Conservation (phyloP, 2,113 vertebrate species). For the Paradoxurus hermaphroditus region DNA sequence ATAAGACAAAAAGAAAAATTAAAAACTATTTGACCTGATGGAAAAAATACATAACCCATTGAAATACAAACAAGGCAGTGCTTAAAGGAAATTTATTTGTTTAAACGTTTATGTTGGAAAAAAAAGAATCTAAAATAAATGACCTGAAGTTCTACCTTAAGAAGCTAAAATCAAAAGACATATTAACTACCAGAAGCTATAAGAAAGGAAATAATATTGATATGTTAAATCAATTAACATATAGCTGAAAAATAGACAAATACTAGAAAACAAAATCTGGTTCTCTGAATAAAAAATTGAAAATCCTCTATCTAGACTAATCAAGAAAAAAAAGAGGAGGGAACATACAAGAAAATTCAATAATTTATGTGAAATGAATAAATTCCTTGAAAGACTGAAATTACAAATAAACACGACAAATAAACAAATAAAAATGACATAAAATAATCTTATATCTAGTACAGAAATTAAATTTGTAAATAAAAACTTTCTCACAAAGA, state of each 20-base stretch:
- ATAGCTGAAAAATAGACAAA: not conserved
- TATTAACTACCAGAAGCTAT: not conserved
- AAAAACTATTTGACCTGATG: not conserved
- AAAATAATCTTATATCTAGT: not conserved
- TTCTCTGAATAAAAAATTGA: not conserved
- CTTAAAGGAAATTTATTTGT: not conserved
- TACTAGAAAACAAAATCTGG: not conserved
- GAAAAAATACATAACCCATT: not conserved
- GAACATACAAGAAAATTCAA: not conserved
- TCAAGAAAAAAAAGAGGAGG: not conserved
- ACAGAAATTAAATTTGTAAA: not conserved
- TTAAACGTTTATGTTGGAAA: not conserved
- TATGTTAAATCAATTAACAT: not conserved
- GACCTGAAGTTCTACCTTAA: not conserved
- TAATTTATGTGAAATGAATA: not conserved
- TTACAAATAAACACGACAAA: too few relatives aligned
- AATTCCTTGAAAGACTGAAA: not conserved
- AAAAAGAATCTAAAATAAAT: not conserved
- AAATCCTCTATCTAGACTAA: not conserved
- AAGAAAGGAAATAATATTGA: not conserved
- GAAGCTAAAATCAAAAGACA: not conserved
- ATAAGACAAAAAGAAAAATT: not conserved
- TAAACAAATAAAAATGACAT: too few relatives aligned
- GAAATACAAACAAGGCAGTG: not conserved
- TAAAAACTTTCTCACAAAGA: not conserved